phyloP scores from a whole-genome alignment of 2,888 invertebrate species.

The Andrena chrysosceles region DNA sequence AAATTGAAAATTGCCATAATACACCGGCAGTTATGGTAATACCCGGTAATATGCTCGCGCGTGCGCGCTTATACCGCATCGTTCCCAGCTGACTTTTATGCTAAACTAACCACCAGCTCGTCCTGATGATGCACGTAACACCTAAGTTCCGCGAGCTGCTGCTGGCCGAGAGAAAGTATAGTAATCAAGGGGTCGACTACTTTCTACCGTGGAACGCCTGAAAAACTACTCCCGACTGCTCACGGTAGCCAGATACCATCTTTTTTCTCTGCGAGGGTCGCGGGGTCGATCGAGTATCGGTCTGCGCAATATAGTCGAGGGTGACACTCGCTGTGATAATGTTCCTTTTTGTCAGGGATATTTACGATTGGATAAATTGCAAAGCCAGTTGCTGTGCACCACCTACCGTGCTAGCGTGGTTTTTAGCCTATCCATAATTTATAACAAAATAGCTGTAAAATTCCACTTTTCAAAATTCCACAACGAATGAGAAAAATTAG shows the following conservation, averaged over 20 bases:
- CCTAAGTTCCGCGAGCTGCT: conserved; percentile 50
- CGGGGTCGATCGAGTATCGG: neutral
- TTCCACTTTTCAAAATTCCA: too few relatives aligned
- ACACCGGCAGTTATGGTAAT: conserved; percentile 70
- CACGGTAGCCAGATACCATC: neutral
- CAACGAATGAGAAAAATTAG: too few relatives aligned
- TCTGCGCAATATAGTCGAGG: neutral
- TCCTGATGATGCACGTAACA: conserved; percentile 57
- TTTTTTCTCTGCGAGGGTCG: neutral
- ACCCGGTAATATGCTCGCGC: conserved; percentile 62
- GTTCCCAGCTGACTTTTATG: conserved; percentile 66
- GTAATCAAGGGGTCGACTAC: conserved; percentile 55
- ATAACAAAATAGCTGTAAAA: too few relatives aligned
- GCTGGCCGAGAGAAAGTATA: conserved; percentile 55
- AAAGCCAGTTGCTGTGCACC: too few relatives aligned
- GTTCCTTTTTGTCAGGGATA: too few relatives aligned
- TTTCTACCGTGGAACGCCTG: conserved; percentile 21
- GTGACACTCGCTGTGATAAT: neutral
- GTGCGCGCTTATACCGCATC: conserved; percentile 55
- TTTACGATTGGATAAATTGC: too few relatives aligned
- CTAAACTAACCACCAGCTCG: conserved; percentile 48
- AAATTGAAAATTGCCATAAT: conserved; percentile 75
- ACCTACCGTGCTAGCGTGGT: too few relatives aligned
- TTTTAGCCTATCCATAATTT: too few relatives aligned
- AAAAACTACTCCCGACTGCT: conserved; percentile 1